Conservation (phyloP, 1,140 invertebrate genomes). For the Lepeophtheirus salmonis region DNA sequence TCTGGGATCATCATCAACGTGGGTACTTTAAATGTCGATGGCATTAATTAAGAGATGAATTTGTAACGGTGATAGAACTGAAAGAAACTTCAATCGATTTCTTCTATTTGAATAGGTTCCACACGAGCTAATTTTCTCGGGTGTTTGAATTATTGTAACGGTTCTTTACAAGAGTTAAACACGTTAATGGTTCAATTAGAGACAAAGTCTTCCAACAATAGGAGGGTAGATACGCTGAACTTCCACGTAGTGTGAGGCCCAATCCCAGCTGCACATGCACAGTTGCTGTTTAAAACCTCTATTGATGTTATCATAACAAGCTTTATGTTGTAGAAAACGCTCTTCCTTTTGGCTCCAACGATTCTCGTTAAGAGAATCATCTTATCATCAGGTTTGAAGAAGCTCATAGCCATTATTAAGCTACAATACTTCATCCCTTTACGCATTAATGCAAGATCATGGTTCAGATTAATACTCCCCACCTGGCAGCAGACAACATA, state of each 20-base stretch:
- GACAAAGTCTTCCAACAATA: too few species aligned
- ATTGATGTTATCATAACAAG: background rate
- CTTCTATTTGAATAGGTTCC: background rate
- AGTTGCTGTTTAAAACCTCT: background rate
- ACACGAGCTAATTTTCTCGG: background rate
- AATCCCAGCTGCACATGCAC: background rate
- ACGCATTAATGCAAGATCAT: background rate
- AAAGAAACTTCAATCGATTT: background rate
- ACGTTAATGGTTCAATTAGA: background rate
- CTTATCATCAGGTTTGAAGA: background rate
- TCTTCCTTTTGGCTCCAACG: background rate
- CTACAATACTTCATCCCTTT: background rate
- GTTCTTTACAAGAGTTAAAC: background rate
- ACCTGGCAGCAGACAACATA: too few species aligned
- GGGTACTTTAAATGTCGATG: too few species aligned
- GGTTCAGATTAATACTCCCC: background rate
- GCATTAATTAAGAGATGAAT: background rate
- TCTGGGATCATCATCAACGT: background rate
- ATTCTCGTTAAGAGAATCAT: background rate
- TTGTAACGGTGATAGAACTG: background rate
- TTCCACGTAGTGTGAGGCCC: too few species aligned
- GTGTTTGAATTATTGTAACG: background rate
- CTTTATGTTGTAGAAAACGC: background rate
- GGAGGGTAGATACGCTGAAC: too few species aligned
- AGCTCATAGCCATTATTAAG: background rate